These are phyloP conservation scores for Barnardius zonarius DNA, from an alignment of 2,113 vertebrate genomes.

Conservation along the genomic window DNA sequence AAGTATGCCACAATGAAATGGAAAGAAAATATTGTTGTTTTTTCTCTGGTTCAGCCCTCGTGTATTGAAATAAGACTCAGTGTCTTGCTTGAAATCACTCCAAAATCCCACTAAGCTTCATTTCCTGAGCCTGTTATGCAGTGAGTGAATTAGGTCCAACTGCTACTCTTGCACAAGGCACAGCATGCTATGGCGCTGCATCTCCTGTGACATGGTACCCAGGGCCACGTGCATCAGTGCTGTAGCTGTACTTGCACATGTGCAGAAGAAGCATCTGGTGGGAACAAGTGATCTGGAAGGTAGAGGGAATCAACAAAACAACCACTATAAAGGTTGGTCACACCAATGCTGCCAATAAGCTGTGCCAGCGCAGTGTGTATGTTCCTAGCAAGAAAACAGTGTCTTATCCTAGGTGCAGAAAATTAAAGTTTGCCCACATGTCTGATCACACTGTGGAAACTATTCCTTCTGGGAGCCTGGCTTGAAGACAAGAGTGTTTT, in stretches of 20 bases:
- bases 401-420: neutral
- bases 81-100: neutral
- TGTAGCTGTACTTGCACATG: accelerated
- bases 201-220: accelerated
- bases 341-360: neutral
- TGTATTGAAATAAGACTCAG: neutral
- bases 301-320: neutral
- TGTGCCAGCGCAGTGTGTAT: accelerated
- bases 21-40: neutral
- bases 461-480: neutral
- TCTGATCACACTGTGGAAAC: neutral
- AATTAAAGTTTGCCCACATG: neutral
- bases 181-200: accelerated
- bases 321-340: neutral
- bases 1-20: neutral
- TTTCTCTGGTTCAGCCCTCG: neutral
- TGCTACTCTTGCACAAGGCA: accelerated
- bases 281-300: neutral
- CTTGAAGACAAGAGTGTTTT: neutral
- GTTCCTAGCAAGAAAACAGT: neutral
- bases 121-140: neutral
- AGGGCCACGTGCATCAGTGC: accelerated
- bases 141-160: accelerated
- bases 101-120: neutral
- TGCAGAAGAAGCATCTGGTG: neutral